Base-by-base conservation (phyloP, 2,888 invertebrate genomes). In the Masnerella sp. region DNA sequence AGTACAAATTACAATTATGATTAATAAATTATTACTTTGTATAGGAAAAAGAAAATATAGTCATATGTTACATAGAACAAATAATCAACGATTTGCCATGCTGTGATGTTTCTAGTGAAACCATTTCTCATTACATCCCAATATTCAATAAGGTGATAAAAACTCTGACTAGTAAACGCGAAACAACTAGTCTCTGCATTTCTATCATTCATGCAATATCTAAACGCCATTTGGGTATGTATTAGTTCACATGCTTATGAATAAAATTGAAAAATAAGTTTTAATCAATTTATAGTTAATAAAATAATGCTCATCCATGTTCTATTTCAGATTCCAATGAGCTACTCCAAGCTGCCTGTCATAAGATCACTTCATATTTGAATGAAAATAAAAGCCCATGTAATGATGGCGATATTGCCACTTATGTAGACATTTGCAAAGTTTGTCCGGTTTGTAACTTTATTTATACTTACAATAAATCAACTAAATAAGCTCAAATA, bases 311-410 rank as follows among this genome's bases (percentile, higher is more conserved):
- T 36, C 8, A 12, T 14, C 3, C 14, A 14, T 11, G 5, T 5
- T 45, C 28, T 28, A 36, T 54, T 54, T 2, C 18, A 73, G 76
- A 64, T 25, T 76, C 77, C 7, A 17, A 76, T n/a, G 52, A 76
- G 47, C 51, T 85, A 14, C 75, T 81, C 69, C 22, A 67, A 32
- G 64, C 69, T 47, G 78, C 76, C 3, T 84, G 83, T 45, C 56
- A 52, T 5, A 85, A 83, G 76, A 83, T 87, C 40, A 67, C 64
- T 32, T 52, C 76, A 43, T 80, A 82, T 52, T 75, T 85, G 47
- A 75, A 56, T 1, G 72, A 67, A 59, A 70, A 82, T 70, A 82
- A 83, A 28, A 79, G 75, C 62, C 73, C 56, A 5, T 84, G 78
- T 56, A 76, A 73, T 8, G 14, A 45, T 2, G 2, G 15, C 1